A percentile compares a stretch with the other conserved stretches of the same genome.
These are phyloP conservation scores for Dreissena rostriformis DNA, from an alignment of 1,140 invertebrate species.

Conservation along the genomic window DNA sequence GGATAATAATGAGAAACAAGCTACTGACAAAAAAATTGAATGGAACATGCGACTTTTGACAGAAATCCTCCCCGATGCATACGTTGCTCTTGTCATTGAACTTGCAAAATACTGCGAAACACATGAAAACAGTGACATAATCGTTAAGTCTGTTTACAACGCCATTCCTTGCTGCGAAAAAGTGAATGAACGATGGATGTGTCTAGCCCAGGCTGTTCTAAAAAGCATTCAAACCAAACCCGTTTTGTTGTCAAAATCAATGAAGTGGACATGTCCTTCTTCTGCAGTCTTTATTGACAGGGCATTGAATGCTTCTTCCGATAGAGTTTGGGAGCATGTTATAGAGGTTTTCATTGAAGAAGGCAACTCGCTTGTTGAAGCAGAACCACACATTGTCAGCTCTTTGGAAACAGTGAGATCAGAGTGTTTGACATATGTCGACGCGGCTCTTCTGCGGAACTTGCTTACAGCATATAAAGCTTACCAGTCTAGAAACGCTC, in stretches of 20 bases:
- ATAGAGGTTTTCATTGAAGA: background rate
- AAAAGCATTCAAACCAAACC: background rate
- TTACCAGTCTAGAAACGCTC: background rate
- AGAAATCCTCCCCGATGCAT: constrained; percentile 61
- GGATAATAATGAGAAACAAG: constrained; percentile 27
- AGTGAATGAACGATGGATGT: constrained; percentile 12
- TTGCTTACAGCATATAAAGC: background rate
- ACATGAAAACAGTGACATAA: background rate
- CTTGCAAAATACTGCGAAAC: background rate
- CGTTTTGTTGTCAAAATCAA: background rate
- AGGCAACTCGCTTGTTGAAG: background rate
- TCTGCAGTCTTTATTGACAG: background rate
- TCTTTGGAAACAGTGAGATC: background rate
- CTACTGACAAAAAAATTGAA: constrained; percentile 58
- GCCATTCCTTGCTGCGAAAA: constrained; percentile 2
- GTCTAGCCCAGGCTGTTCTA: background rate
- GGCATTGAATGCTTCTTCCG: background rate
- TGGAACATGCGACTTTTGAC: constrained; percentile 68
- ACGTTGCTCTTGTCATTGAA: constrained; percentile 31
- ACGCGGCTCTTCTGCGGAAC: background rate
- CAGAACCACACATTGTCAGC: background rate
- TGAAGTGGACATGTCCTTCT: background rate
- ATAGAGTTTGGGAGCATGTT: constrained; percentile 12
- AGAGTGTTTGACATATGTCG: background rate
- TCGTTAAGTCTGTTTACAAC: background rate